Base-by-base conservation (phyloP, 2,113 vertebrate species). In the Gopherus flavomarginatus region DNA sequence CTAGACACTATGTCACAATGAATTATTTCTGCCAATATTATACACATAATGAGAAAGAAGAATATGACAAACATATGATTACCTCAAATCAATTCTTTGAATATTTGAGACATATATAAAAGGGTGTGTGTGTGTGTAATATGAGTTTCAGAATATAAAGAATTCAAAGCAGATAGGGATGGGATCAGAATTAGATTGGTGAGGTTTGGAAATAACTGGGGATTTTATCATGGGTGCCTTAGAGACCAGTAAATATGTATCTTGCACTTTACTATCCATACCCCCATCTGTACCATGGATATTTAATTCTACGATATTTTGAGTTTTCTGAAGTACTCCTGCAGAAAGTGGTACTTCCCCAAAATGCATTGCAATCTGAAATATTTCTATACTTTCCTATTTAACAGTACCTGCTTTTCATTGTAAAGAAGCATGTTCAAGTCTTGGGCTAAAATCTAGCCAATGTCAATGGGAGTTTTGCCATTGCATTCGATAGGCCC, bases 171-270 rank as follows among this genome's bases (percentile, higher is more conserved):
- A 88, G 24, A 54, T 53, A 11, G 62, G n/a, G 65, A 42, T 57
- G 24, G 14, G 1, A n/a, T 57, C 38, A 92, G 35, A 92, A 35
- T 78, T 38, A 17, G 44, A 29, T 8, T 85, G 56, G 56, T 57
- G 13, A 88, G 87, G 56, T 1, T 1, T 54, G 1, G 2, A 8
- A 1, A 54, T 4, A 2, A 31, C 24, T 4, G 5, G 2, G 0
- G 12, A 75, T 1, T 87, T 89, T 5, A 11, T 14, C 83, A 42
- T 57, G 1, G 24, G 35, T 1, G 0, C 2, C 59, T 52, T 75
- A 54, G 3, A 78, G 12, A 57, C 42, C 5, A 89, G 6, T 22
- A 22, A 62, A 89, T 54, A 5, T 31, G 11, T 5, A 4, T 80
- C 93, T 50, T 87, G 8, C 82, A 54, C 81, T 78, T 81, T 89